Conservation (phyloP, 1,140 invertebrate genomes). For the Trinorchestia longiramus region DNA sequence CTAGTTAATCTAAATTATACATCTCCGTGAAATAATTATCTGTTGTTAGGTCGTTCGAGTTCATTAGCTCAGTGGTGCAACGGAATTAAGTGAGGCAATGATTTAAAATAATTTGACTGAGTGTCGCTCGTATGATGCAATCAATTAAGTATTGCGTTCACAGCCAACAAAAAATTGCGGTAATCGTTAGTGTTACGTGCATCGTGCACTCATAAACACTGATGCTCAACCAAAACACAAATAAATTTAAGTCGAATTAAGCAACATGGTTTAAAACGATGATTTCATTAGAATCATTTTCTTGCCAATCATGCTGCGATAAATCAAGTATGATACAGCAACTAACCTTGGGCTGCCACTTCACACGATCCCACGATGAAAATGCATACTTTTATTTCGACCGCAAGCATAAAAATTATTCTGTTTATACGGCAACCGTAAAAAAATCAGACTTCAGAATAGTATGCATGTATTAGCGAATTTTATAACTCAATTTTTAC, state of each 20-base stretch:
- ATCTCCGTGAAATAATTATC: neutral
- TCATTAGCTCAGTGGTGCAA: neutral
- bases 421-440: neutral
- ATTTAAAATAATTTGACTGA: neutral
- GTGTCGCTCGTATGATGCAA: neutral
- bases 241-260: neutral
- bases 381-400: neutral
- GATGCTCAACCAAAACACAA: neutral
- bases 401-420: neutral
- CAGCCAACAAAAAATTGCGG: neutral
- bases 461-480: neutral
- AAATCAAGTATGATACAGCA: neutral
- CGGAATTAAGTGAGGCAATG: neutral
- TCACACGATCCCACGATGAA: neutral
- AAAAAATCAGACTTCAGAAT: neutral
- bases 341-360: neutral
- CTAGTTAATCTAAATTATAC: neutral
- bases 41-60: neutral
- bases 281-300: neutral
- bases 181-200: neutral
- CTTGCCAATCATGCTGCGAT: neutral
- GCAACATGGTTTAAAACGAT: neutral
- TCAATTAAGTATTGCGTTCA: neutral
- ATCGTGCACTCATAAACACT: neutral
- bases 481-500: neutral